Evolutionary conservation across 2,113 vertebrate genomes (phyloP), one percentile per base, ranked within the genome.

Genomic region (Pantherophis guttatus): DNA sequence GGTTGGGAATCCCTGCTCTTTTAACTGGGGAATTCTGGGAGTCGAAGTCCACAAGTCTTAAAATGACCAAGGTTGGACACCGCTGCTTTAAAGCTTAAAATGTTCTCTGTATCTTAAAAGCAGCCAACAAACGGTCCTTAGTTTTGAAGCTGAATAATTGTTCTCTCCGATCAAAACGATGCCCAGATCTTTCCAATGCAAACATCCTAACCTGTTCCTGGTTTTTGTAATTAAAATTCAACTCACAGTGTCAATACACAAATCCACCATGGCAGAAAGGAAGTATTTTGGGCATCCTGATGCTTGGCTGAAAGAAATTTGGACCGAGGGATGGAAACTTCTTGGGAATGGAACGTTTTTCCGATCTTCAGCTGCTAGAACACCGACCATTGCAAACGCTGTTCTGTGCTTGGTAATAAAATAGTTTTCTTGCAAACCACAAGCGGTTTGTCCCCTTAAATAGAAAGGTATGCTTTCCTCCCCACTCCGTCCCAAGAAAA

Each of bases 371-470:
- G 39, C 57, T 93, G 50, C 62, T 44, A 8, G 55, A 94, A 91
- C 54, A n/a, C 21, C 59, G 44, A 57, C 15, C 91, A 86, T 90
- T 91, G 89, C 75, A 21, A 53, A 2, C 10, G 0, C 33, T 94
- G 94, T 96, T 95, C 95, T 93, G 54, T 93, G 91, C 21, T 24
- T 55, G 0, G 1, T 3, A 17, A 92, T 85, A 86, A 92, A 88
- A 94, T 75, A 95, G 70, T 95, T 96, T 96, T 92, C 70, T 54
- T 87, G 85, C 65, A 15, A 26, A 75, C 33, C 62, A 48, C 50
- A 50, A 26, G 17, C 48, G 7, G 50, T 52, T 62, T 24, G 44
- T 29, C 57, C 85, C 39, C 29, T 91, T 88, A 87, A 92, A 88
- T 54, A 70, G 48, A 52, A 58, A 87, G 48, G 86, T 91, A 62